phyloP scores from a whole-genome alignment of 2,113 vertebrate species.

The Callocephalon fimbriatum region DNA sequence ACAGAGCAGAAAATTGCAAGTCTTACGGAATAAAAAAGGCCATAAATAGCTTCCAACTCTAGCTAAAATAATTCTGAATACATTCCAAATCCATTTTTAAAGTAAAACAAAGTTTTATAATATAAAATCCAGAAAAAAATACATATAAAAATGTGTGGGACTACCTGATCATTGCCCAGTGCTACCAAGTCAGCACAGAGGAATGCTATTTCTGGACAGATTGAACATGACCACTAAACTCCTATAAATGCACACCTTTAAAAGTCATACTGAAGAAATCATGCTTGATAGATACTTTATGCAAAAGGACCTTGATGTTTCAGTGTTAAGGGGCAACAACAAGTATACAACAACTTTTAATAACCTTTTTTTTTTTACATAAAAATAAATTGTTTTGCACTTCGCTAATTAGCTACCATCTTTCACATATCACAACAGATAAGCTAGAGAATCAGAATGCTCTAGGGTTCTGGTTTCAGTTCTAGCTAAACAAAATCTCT shows the following conservation, averaged over 20 bases:
- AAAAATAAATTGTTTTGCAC: background rate
- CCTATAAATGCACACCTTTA: background rate
- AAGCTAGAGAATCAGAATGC: background rate
- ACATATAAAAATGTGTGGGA: background rate
- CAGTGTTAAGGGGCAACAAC: background rate
- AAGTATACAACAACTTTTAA: background rate
- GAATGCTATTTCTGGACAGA: background rate
- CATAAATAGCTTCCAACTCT: background rate
- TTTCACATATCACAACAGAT: background rate
- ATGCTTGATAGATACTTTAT: background rate
- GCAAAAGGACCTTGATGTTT: background rate
- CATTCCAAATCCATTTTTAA: background rate
- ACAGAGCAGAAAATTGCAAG: conserved; percentile 30
- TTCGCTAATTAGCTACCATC: background rate
- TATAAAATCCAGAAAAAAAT: background rate
- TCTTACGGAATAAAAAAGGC: background rate
- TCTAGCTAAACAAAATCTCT: background rate
- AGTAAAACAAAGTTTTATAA: background rate
- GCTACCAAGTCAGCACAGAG: background rate
- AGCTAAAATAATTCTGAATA: background rate
- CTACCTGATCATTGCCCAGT: background rate
- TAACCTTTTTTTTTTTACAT: background rate
- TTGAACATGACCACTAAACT: background rate
- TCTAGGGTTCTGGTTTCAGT: background rate
- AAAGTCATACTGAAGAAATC: background rate